phyloP scores from a whole-genome alignment of 2,888 invertebrate species.

The Cephus sareptanus region DNA sequence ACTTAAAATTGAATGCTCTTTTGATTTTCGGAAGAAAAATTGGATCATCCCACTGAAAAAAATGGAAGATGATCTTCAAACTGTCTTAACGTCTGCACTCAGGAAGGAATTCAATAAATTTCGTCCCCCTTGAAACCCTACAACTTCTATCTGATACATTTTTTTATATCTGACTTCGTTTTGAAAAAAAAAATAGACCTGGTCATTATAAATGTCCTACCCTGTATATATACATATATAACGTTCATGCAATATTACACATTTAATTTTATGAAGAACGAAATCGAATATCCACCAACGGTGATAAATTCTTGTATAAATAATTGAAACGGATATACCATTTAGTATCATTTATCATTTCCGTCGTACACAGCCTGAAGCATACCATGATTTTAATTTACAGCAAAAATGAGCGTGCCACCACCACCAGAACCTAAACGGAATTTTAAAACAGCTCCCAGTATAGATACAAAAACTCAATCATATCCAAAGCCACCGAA shows the following conservation, averaged over 20 bases:
- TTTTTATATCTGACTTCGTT: too few relatives aligned
- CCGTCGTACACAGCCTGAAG: background rate
- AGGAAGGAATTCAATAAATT: too few relatives aligned
- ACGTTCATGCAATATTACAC: background rate
- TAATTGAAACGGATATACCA: background rate
- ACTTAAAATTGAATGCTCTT: too few relatives aligned
- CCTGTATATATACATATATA: background rate
- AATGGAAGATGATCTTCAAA: too few relatives aligned
- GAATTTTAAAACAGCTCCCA: constrained; percentile 8
- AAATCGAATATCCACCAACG: background rate
- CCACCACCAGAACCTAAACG: constrained; percentile 31
- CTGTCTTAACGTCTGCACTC: too few relatives aligned
- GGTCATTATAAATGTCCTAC: too few relatives aligned
- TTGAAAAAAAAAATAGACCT: too few relatives aligned
- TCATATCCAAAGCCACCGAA: background rate
- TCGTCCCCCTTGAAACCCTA: too few relatives aligned
- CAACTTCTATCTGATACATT: too few relatives aligned
- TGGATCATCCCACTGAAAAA: too few relatives aligned
- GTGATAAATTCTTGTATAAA: background rate
- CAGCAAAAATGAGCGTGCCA: constrained; percentile 40
- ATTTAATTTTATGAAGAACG: background rate
- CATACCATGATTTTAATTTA: constrained; percentile 10
- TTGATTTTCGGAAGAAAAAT: too few relatives aligned
- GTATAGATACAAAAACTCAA: background rate
- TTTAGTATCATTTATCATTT: background rate